Evolutionary conservation across 2,113 vertebrate species (phyloP).

Genomic region (Excalfactoria chinensis): DNA sequence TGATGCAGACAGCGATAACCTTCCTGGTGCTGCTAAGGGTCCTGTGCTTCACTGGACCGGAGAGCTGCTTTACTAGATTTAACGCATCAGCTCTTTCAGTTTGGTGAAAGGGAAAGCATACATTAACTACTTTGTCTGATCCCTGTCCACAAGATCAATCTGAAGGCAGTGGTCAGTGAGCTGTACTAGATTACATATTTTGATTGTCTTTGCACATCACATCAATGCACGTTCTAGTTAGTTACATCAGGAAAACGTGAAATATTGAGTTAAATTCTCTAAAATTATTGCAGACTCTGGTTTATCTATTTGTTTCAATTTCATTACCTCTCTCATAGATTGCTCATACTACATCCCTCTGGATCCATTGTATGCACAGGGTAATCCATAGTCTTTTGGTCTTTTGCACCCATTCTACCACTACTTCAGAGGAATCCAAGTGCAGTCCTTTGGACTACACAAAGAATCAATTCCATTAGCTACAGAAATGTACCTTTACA

Average conservation of each 20-base stretch:
- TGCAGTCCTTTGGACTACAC: neutral
- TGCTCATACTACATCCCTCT: neutral
- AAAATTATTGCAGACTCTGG: neutral
- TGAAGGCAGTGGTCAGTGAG: neutral
- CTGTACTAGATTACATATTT: neutral
- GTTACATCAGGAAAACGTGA: neutral
- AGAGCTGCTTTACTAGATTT: constrained; percentile 50
- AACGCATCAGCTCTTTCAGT: constrained; percentile 27
- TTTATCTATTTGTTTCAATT: neutral
- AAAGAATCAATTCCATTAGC: neutral
- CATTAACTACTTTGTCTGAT: constrained; percentile 28
- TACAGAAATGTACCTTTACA: neutral
- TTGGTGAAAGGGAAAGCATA: constrained; percentile 5
- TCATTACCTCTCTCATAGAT: neutral
- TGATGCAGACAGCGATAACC: constrained; percentile 71
- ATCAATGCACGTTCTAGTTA: neutral
- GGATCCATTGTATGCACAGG: neutral
- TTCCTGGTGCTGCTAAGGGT: constrained; percentile 48
- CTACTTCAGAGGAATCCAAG: neutral
- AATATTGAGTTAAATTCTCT: neutral
- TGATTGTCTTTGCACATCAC: neutral
- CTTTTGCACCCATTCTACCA: neutral
- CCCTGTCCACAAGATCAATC: neutral
- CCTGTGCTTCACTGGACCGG: constrained; percentile 63
- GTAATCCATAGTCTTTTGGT: neutral